Percentiles rank a stretch among this genome's conserved stretches.
These are phyloP conservation scores for Myiopsitta monachus DNA, from an alignment of 2,113 vertebrate genomes.

Conservation along the genomic window DNA sequence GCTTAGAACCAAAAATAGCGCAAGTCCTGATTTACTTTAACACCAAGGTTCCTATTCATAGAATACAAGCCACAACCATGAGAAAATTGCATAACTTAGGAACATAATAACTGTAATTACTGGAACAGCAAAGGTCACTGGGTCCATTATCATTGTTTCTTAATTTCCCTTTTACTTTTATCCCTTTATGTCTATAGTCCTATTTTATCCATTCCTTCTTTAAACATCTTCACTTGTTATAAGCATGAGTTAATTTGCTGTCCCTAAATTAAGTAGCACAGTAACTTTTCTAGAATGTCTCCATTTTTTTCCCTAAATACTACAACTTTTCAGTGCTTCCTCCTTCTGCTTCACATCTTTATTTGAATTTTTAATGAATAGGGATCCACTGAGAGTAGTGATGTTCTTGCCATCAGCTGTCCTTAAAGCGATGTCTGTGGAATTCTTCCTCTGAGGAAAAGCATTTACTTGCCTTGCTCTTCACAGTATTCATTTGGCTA, in stretches of 20 bases:
- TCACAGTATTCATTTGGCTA: background rate
- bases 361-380: background rate
- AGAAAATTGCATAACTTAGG: slow-evolving; percentile 43
- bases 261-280: background rate
- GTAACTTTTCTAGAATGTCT: background rate
- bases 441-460: background rate
- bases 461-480: background rate
- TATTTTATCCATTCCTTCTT: background rate
- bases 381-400: background rate
- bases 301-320: background rate
- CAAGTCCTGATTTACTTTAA: slow-evolving; percentile 52
- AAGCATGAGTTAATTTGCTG: background rate
- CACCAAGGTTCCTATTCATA: slow-evolving; percentile 40
- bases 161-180: slow-evolving; percentile 21
- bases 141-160: slow-evolving; percentile 28
- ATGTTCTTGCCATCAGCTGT: background rate
- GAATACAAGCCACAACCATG: slow-evolving; percentile 3
- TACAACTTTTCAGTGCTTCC: background rate
- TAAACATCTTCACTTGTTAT: background rate
- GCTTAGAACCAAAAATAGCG: slow-evolving; percentile 62
- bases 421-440: background rate
- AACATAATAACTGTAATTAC: slow-evolving; percentile 33
- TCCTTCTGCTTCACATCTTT: background rate
- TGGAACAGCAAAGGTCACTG: slow-evolving; percentile 3
- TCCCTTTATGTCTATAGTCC: background rate